A percentile compares a stretch with the other conserved stretches of the same genome.
These are phyloP conservation scores for Phrixothrix hirtus DNA, from an alignment of 2,888 invertebrate genomes.

Conservation along the genomic window DNA sequence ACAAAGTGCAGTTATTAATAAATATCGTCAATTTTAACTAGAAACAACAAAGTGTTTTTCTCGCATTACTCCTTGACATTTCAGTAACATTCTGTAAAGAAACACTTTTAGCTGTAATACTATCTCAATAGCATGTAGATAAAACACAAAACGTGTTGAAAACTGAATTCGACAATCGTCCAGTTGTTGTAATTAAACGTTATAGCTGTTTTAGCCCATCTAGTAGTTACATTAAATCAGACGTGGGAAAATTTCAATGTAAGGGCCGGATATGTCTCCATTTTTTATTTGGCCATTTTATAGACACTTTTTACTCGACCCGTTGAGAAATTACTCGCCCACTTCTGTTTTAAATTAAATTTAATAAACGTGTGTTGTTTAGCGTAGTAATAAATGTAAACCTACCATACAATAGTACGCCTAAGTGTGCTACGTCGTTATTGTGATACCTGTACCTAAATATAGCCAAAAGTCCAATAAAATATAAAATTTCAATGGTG, in stretches of 20 bases:
- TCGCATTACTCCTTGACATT: too few species aligned
- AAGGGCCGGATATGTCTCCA: too few species aligned
- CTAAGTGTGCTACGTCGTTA: constrained; percentile 29
- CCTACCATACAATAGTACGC: constrained; percentile 7
- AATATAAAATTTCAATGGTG: constrained; percentile 17
- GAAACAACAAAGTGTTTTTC: too few species aligned
- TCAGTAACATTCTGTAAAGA: background rate
- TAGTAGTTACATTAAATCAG: too few species aligned
- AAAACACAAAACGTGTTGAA: too few species aligned
- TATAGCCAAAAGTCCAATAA: constrained; percentile 26
- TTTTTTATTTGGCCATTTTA: too few species aligned
- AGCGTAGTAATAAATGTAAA: constrained; percentile 26
- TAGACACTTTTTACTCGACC: too few species aligned
- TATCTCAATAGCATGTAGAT: too few species aligned
- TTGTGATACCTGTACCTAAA: constrained; percentile 36
- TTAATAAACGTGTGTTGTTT: background rate
- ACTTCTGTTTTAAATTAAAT: background rate
- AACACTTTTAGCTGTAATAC: constrained; percentile 13
- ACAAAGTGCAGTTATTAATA: too few species aligned
- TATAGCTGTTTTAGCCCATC: background rate
- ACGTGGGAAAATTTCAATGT: too few species aligned
- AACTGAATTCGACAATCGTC: constrained; percentile 30
- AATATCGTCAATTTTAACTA: too few species aligned
- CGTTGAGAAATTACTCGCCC: too few species aligned
- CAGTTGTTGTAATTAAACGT: constrained; percentile 3